phyloP scores from a whole-genome alignment of 2,888 invertebrate genomes.

The Epistrophe grossulariae region DNA sequence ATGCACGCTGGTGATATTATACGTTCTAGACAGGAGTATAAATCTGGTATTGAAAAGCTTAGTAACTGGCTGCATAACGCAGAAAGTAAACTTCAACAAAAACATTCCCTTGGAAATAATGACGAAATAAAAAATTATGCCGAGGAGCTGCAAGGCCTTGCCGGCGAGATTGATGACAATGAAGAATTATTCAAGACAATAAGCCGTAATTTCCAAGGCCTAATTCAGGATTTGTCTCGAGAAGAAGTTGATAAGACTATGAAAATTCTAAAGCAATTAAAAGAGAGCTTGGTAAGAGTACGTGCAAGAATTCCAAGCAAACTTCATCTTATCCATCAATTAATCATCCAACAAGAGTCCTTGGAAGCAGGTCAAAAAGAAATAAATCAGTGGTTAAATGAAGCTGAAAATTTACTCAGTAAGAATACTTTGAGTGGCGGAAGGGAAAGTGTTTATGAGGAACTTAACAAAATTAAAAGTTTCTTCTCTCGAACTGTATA shows the following conservation, averaged over 20 bases:
- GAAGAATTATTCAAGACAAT: slow-evolving; percentile 95
- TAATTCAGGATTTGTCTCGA: slow-evolving; percentile 94
- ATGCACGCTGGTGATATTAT: slow-evolving; percentile 95
- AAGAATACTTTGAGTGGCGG: slow-evolving; percentile 86
- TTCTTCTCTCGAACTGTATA: slow-evolving; percentile 95
- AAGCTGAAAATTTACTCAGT: slow-evolving; percentile 90
- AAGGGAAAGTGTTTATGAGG: slow-evolving; percentile 89
- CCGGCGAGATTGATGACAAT: slow-evolving; percentile 92
- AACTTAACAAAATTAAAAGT: slow-evolving; percentile 91
- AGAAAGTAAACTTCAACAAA: slow-evolving; percentile 87
- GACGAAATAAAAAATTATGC: slow-evolving; percentile 92
- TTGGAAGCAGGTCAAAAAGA: slow-evolving; percentile 94
- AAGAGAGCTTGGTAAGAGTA: slow-evolving; percentile 93
- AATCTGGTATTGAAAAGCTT: slow-evolving; percentile 89
- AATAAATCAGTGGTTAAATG: slow-evolving; percentile 93
- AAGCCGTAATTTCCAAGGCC: slow-evolving; percentile 95
- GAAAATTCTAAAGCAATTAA: slow-evolving; percentile 93
- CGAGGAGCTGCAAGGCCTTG: slow-evolving; percentile 90
- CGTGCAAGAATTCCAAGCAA: slow-evolving; percentile 93
- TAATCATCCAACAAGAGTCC: slow-evolving; percentile 94
- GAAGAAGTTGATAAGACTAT: slow-evolving; percentile 97
- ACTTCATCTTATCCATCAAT: slow-evolving; percentile 92
- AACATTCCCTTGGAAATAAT: slow-evolving; percentile 90
- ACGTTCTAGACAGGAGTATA: slow-evolving; percentile 91
- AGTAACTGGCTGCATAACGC: slow-evolving; percentile 92